Evolutionary conservation across 2,888 invertebrate species (phyloP).

Genomic region (Ophioninae sp.): DNA sequence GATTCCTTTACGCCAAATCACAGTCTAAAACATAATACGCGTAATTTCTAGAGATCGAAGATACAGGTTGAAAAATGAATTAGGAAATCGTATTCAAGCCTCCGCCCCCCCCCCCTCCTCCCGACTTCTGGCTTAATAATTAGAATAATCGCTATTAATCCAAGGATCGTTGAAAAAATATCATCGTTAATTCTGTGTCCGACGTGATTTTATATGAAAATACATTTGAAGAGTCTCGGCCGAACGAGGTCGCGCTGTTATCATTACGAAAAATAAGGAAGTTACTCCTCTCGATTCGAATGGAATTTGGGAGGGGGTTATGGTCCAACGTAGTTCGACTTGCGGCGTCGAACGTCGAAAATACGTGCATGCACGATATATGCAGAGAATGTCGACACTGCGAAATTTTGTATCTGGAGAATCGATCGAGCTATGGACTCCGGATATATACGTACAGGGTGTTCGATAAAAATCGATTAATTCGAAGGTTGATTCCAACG

Average conservation of each 20-base stretch:
- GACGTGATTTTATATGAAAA: not conserved
- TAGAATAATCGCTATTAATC: not conserved
- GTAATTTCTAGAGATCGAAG: not conserved
- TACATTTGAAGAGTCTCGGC: not conserved
- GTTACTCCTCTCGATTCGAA: not conserved
- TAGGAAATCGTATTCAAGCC: not conserved
- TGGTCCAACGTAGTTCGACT: not conserved
- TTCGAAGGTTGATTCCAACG: not conserved
- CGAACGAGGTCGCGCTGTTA: not conserved
- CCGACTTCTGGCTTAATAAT: not conserved
- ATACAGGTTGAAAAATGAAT: not conserved
- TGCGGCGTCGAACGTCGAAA: slow-evolving; percentile 3
- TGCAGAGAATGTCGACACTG: slow-evolving; percentile 31
- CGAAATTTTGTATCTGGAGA: slow-evolving; percentile 27
- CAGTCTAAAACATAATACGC: not conserved
- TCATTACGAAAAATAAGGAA: not conserved
- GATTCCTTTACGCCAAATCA: not conserved
- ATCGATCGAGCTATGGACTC: slow-evolving; percentile 43
- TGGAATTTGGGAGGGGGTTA: not conserved
- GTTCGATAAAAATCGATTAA: slow-evolving; percentile 18
- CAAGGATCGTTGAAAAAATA: not conserved
- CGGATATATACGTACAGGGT: not conserved
- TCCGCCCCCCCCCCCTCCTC: not conserved
- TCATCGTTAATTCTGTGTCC: not conserved
- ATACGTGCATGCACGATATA: no score